phyloP scores from a whole-genome alignment of 2,797 vertebrate genomes.

The Protosalanx chinensis region DNA sequence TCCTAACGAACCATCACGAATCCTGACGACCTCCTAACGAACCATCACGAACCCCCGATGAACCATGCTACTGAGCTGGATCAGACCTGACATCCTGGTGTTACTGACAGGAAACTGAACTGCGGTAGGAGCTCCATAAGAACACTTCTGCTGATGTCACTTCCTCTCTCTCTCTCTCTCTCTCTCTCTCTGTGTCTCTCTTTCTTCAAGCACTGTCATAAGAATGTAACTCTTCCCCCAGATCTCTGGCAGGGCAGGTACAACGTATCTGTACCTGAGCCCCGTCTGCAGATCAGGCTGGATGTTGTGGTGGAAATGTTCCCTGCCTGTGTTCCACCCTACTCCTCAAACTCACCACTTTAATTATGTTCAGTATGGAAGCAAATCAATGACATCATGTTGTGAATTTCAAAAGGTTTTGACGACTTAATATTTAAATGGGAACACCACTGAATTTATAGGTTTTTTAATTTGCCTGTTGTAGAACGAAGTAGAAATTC shows the following conservation, averaged over 20 bases:
- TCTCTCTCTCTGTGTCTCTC: conserved; percentile 9
- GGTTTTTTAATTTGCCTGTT: background rate
- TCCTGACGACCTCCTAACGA: background rate
- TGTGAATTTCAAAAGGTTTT: no score
- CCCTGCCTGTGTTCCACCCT: background rate
- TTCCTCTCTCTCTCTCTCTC: conserved; percentile 4
- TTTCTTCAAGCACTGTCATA: conserved; percentile 45
- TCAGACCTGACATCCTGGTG: conserved; percentile 10
- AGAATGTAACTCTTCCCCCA: conserved; percentile 52
- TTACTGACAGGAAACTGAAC: conserved; percentile 12
- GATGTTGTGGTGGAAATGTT: conserved; percentile 13
- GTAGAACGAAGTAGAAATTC: no score
- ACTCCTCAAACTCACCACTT: conserved; percentile 3
- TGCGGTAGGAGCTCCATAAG: conserved; percentile 23
- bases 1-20: conserved; percentile 7
- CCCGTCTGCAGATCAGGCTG: background rate
- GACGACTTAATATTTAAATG: no score
- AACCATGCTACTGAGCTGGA: conserved; percentile 5
- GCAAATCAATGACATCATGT: no score
- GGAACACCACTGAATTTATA: background rate
- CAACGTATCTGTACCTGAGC: background rate
- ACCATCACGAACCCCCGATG: background rate
- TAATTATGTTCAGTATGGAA: background rate
- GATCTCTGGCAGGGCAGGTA: background rate
- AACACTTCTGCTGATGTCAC: conserved; percentile 40